phyloP scores from a whole-genome alignment of 1,140 invertebrate genomes.

The Drosophila lini region DNA sequence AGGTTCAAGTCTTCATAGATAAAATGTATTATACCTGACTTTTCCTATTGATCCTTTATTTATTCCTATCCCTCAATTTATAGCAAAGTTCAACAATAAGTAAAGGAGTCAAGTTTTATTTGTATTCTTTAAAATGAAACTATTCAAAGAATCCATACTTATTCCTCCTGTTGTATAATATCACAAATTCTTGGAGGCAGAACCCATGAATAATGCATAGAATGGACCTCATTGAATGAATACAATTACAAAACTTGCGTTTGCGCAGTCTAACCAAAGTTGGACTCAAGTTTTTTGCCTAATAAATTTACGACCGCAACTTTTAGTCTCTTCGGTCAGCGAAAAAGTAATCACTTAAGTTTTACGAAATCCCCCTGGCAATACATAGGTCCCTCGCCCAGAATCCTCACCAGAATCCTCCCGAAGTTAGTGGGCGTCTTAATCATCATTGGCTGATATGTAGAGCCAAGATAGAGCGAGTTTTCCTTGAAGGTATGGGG shows the following conservation, averaged over 20 bases:
- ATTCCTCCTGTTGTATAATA: neutral
- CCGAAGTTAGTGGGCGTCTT: conserved; percentile 59
- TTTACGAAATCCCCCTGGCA: conserved; percentile 47
- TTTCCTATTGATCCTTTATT: no score
- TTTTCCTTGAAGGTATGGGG: conserved; percentile 15
- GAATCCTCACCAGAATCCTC: conserved; percentile 14
- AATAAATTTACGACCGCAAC: conserved; percentile 79
- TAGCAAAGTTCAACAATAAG: no score
- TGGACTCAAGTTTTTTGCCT: conserved; percentile 70
- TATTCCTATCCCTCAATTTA: no score
- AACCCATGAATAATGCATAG: conserved; percentile 74
- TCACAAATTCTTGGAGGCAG: conserved; percentile 9
- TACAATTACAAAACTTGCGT: conserved; percentile 79
- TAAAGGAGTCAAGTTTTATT: no score
- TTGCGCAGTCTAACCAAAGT: conserved; percentile 69
- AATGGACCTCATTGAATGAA: conserved; percentile 76
- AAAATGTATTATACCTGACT: no score
- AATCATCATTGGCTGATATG: conserved; percentile 70
- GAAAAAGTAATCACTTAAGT: conserved; percentile 81
- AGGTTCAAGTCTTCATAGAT: no score
- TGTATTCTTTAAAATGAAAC: no score
- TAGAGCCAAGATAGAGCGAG: conserved; percentile 36
- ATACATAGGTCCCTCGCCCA: neutral
- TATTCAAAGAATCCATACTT: no score
- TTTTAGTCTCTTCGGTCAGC: conserved; percentile 54